phyloP scores from a whole-genome alignment of 2,888 invertebrate species.

The Cryptosula pallasiana region DNA sequence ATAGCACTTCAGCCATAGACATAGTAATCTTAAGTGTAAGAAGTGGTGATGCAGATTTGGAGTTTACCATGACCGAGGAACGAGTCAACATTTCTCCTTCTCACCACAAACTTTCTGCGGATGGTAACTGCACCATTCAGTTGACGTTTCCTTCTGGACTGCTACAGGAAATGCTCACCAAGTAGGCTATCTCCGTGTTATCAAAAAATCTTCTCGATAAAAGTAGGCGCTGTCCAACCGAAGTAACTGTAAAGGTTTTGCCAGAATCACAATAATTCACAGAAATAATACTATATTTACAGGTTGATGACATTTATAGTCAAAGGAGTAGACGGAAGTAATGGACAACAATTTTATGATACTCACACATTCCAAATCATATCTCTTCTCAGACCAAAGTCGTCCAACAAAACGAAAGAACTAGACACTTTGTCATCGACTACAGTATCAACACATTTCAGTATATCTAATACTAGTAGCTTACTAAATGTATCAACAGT shows the following conservation, averaged over 20 bases:
- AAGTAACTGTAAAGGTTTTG: no score
- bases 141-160: no score
- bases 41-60: neutral
- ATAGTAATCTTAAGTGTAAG: neutral
- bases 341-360: neutral
- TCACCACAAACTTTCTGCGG: no score
- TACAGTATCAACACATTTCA: neutral
- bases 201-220: no score
- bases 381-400: neutral
- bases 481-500: neutral
- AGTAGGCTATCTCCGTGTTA: no score
- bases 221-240: no score
- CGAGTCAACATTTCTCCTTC: no score
- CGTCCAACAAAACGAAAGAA: neutral
- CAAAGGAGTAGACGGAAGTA: neutral
- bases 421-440: no score
- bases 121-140: no score
- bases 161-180: no score
- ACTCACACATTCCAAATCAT: conserved; percentile 9
- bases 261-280: no score
- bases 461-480: neutral
- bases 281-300: no score
- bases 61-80: neutral
- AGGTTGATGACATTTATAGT: neutral
- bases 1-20: neutral